Conservation (phyloP, 2,113 vertebrate species). For the Macquaria ambigua region DNA sequence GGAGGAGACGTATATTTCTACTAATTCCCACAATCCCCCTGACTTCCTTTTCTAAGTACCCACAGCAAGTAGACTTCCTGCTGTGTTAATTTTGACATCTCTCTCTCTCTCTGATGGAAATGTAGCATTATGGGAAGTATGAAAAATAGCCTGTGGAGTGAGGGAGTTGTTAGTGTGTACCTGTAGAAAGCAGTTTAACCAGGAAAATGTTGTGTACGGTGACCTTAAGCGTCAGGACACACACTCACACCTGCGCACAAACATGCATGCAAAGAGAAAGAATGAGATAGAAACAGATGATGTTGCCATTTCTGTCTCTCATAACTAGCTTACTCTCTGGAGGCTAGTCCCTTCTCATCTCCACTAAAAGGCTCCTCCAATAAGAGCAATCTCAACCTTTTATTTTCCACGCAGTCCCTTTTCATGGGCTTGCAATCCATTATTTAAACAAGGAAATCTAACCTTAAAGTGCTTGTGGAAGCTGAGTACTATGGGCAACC, state of each 20-base stretch:
- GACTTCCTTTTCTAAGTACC: constrained; percentile 48
- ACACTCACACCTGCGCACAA: neutral
- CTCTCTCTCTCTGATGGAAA: constrained; percentile 27
- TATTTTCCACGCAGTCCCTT: constrained; percentile 55
- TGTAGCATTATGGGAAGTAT: neutral
- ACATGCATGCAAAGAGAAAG: neutral
- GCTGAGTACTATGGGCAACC: constrained; percentile 52
- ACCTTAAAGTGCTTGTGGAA: constrained; percentile 69
- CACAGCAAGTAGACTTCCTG: constrained; percentile 44
- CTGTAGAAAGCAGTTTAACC: neutral
- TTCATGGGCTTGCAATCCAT: constrained; percentile 68
- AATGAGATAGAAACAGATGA: constrained; percentile 26
- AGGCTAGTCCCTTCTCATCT: constrained; percentile 51
- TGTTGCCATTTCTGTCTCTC: constrained; percentile 29
- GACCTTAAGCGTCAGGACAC: constrained; percentile 15
- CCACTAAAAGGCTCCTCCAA: constrained; percentile 45
- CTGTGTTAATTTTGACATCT: constrained; percentile 39
- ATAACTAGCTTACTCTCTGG: constrained; percentile 51
- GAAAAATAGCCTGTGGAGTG: neutral
- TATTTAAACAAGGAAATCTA: constrained; percentile 74
- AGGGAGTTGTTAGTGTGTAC: neutral
- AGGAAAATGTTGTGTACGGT: constrained; percentile 11
- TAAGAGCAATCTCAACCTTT: constrained; percentile 65
- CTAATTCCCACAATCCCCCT: constrained; percentile 61
- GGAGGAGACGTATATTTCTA: constrained; percentile 42